Base-by-base conservation (phyloP, 2,888 invertebrate genomes). In the Encarsia formosa region DNA sequence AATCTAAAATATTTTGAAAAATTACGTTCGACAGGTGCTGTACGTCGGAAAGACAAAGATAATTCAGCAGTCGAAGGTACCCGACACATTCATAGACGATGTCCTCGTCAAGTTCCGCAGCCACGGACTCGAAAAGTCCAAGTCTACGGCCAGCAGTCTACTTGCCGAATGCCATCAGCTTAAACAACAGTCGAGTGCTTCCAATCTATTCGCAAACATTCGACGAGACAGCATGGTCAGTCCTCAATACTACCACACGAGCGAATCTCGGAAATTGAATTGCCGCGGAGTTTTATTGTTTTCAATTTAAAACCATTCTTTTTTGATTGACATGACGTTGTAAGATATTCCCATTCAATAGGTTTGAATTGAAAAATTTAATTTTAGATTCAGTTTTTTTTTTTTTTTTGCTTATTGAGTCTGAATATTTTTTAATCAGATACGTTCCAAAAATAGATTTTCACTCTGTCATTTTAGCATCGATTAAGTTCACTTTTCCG, bases 31-130 rank as follows among this genome's bases (percentile, higher is more conserved):
- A 3, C 71, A 91, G 86, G 91, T 92, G 3, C 78, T 94, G 59
- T 95, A 95, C 73, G 86, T 95, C 41, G 95, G 95, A 0, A 91
- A 92, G 76, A 91, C 93, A 41, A 84, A 88, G 60, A 89, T 93
- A 24, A 48, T 41, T 23, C 40, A 89, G 66, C 84, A 89, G 65
- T 16, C 16, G 18, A 91, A 91, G 69, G 87, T 91, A 1, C 88
- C 92, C 1, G 88, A 90, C 60, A 82, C 88, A 0, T 86, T 95
- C 63, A 91, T 95, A 61, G 96, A 96, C 68, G 93, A 94, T 69
- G 91, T 94, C 2, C 76, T 95, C 50, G 81, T 85, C 53, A 91
- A 90, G 72, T 91, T 95, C 65, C 83, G 84, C 56, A 81, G 83
- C 22, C 87, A 90, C 65, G 90, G 91, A 65, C 79, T 84, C 2